A percentile compares a stretch with the other conserved stretches of the same genome.
Conservation (phyloP, 2,888 invertebrate species). For the Drosophila robusta region DNA sequence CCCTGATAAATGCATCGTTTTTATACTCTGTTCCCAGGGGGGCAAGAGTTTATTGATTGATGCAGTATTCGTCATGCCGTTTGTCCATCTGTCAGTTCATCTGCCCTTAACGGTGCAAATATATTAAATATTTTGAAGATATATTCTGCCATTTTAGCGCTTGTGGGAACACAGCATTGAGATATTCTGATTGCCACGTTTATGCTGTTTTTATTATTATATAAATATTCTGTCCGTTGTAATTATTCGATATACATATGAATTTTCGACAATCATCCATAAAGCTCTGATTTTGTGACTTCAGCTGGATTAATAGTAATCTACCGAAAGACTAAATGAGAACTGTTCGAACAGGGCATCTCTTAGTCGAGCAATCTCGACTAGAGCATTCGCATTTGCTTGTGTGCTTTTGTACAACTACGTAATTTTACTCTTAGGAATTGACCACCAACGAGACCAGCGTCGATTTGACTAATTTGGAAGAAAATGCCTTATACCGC, state of each 20-base stretch:
- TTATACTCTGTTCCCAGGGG: background rate
- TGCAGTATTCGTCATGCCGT: background rate
- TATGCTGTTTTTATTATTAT: too few relatives aligned
- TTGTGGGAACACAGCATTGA: too few relatives aligned
- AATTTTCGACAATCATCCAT: too few relatives aligned
- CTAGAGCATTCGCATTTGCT: background rate
- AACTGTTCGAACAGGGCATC: background rate
- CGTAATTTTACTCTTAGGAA: slow-evolving; percentile 86
- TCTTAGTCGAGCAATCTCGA: background rate
- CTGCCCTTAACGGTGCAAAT: background rate
- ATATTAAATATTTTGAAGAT: slow-evolving; percentile 1
- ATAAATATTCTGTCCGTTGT: too few relatives aligned
- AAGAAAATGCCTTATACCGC: slow-evolving; percentile 90
- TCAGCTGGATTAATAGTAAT: too few relatives aligned
- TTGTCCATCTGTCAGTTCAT: too few relatives aligned
- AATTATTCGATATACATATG: too few relatives aligned
- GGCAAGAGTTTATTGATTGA: background rate
- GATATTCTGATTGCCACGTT: too few relatives aligned
- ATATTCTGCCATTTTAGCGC: too few relatives aligned
- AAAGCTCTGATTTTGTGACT: too few relatives aligned
- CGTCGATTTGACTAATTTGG: slow-evolving; percentile 88
- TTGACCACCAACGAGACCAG: slow-evolving; percentile 89
- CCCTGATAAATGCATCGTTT: background rate
- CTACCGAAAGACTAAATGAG: too few relatives aligned
- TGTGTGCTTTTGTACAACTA: slow-evolving; percentile 9